Percentiles rank a stretch among this genome's conserved stretches.
phyloP scores from a whole-genome alignment of 2,888 invertebrate species.

The Eupithecia pulchellata region DNA sequence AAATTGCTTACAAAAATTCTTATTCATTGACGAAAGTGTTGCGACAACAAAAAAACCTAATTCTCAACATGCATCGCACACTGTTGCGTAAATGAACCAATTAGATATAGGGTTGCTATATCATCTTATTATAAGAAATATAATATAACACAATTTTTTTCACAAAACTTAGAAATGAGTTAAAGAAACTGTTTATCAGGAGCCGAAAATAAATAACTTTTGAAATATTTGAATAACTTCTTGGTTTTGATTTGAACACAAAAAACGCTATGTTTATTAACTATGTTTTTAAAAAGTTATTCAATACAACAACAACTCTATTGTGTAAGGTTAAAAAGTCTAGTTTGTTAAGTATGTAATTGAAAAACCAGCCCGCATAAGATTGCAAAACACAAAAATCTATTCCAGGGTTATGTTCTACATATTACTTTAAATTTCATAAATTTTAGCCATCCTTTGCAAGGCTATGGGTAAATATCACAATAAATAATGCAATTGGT shows the following conservation, averaged over 20 bases:
- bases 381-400: background rate
- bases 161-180: background rate
- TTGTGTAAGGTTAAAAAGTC: background rate
- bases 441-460: too few species aligned
- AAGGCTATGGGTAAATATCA: background rate
- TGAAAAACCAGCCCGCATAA: background rate
- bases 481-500: background rate
- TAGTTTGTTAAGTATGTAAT: background rate
- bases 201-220: background rate
- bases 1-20: conserved; percentile 24
- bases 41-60: conserved; percentile 48
- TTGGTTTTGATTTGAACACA: too few species aligned
- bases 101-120: conserved; percentile 4
- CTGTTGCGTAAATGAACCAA: conserved; percentile 46
- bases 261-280: too few species aligned
- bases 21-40: conserved; percentile 41
- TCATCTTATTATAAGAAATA: background rate
- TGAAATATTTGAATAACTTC: too few species aligned
- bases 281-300: too few species aligned
- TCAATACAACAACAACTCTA: too few species aligned
- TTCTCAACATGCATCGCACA: conserved; percentile 47
- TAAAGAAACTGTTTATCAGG: background rate
- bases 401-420: background rate
- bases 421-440: background rate
- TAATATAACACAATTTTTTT: background rate